Base-by-base conservation (phyloP, 2,113 vertebrate species). In the Oreocharis arfaki region DNA sequence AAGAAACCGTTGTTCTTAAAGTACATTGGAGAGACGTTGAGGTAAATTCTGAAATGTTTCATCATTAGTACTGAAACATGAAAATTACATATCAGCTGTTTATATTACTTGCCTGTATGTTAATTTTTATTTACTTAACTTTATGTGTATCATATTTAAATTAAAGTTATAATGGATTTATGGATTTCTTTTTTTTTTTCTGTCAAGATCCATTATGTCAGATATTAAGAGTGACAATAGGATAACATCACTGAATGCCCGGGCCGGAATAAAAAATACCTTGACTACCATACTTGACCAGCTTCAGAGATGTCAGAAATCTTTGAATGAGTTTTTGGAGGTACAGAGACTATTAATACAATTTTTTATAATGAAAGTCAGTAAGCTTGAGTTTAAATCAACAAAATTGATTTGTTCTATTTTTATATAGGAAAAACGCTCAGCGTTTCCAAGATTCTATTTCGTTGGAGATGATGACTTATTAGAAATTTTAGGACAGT, bases 401-500 rank as follows among this genome's bases (percentile, higher is more conserved):
- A 74, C 12, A 55, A 50, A 90, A 88, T 8, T 28, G 24, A 33
- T 90, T 16, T 88, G 8, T 80, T 80, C 93, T 93, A 39, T 55
- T 96, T 91, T 90, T 81, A 57, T 86, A 75, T 90, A 99, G 99
- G 99, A 99, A 97, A 99, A 99, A 60, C 99, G 99, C 5, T 99
- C 99, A 59, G 98, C 99, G 22, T 99, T 99, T 95, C 99, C 99
- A 59, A 98, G 99, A 53, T 99, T 99, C 97, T 99, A 99, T 97
- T 99, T 99, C 63, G 98, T 99, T 91, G 99, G 99, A 46, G 99
- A 99, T 89, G 99, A 99, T 94, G 99, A 99, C 94, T 98, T 99
- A 83, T 67, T 99, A 94, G 99, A 99, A 98, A 99, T 99, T 94
- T 97, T 99, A 85, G 99, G 99, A 84, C 99, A 99, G 89, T 99